phyloP scores from a whole-genome alignment of 2,797 vertebrate genomes.

The Garrulus glandarius region DNA sequence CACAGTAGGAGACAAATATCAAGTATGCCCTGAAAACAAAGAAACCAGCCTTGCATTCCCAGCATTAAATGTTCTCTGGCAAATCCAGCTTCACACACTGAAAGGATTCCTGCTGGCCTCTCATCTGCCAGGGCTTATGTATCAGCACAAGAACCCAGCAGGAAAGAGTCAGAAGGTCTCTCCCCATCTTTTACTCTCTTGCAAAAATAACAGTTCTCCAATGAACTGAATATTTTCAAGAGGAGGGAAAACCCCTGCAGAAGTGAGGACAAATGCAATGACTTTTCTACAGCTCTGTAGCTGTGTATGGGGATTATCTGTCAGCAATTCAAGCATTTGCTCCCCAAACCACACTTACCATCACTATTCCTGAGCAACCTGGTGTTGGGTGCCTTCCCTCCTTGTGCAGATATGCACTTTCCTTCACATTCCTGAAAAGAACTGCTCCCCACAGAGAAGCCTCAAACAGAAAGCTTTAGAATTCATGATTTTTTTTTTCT shows the following conservation, averaged over 20 bases:
- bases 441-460: background rate
- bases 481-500: background rate
- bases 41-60: background rate
- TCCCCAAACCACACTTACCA: background rate
- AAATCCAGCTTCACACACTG: background rate
- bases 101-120: conserved; percentile 56
- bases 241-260: background rate
- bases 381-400: background rate
- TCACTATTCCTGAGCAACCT: background rate
- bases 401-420: background rate
- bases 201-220: background rate
- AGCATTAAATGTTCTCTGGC: conserved; percentile 24
- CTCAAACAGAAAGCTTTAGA: background rate
- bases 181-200: background rate
- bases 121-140: conserved; percentile 54
- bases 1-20: conserved; percentile 24
- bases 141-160: conserved; percentile 41
- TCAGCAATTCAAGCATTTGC: background rate
- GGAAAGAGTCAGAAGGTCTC: conserved; percentile 8
- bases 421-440: background rate
- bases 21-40: conserved; percentile 16
- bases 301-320: background rate
- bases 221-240: background rate
- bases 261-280: background rate
- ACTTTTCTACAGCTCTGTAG: background rate